Evolutionary conservation across 2,113 vertebrate genomes (phyloP).

Genomic region (Gavialis gangeticus): DNA sequence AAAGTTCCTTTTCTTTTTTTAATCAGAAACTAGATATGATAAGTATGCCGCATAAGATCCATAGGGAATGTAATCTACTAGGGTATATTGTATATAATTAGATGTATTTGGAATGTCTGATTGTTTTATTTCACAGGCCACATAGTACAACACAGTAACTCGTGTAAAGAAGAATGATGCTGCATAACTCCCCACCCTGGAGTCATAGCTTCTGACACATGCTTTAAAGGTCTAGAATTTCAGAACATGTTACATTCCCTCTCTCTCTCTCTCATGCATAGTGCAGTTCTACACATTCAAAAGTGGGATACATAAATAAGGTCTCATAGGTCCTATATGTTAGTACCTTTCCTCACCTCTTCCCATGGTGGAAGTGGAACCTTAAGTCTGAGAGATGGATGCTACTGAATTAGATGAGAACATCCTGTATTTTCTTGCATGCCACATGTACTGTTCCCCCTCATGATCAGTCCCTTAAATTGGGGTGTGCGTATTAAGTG

Average conservation of each 20-base stretch:
- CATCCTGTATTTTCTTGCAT: background rate
- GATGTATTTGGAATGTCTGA: background rate
- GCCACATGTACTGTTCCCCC: too few relatives aligned
- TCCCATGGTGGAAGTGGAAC: background rate
- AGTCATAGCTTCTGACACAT: conserved; percentile 34
- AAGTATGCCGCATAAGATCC: conserved; percentile 56
- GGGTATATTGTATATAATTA: conserved; percentile 29
- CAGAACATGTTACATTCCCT: background rate
- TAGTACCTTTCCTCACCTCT: background rate
- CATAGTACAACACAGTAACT: background rate
- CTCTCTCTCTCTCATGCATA: background rate
- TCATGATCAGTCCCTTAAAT: too few relatives aligned
- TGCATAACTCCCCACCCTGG: conserved; percentile 20
- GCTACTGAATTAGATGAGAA: background rate
- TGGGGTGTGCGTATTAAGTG: too few relatives aligned
- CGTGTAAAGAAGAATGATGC: background rate
- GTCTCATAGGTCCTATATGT: background rate
- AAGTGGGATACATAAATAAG: background rate
- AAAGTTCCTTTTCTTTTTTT: conserved; percentile 56
- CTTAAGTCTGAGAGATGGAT: background rate
- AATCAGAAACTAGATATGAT: conserved; percentile 37
- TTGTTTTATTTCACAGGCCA: conserved; percentile 27
- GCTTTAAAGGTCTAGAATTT: conserved; percentile 9
- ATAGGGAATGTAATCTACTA: conserved; percentile 37
- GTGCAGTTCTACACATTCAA: conserved; percentile 8